These are phyloP conservation scores for Pollimyrus isidori DNA, from an alignment of 2,113 vertebrate species.

Conservation along the genomic window DNA sequence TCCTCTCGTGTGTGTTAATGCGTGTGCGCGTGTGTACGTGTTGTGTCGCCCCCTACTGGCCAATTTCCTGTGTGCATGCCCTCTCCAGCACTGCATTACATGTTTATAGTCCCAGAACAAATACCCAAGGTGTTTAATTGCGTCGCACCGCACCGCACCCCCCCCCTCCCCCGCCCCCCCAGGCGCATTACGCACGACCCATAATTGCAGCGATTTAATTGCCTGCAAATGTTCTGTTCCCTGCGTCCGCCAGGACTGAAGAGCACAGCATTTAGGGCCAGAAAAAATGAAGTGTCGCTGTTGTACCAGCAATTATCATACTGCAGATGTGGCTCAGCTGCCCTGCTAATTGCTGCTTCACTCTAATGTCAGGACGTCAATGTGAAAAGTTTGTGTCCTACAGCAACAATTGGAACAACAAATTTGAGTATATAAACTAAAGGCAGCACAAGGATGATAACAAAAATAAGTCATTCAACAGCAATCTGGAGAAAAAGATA, in stretches of 20 bases:
- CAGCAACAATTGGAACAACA: background rate
- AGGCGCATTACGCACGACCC: conserved; percentile 62
- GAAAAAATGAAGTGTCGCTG: conserved; percentile 64
- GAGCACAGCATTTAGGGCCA: conserved; percentile 67
- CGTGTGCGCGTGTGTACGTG: background rate
- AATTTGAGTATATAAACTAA: background rate
- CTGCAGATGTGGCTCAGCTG: conserved; percentile 48
- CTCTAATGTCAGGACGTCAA: background rate
- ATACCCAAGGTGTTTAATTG: conserved; percentile 37
- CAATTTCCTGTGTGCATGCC: background rate
- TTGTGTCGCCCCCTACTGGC: background rate
- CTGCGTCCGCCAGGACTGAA: conserved; percentile 59
- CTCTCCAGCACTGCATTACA: background rate
- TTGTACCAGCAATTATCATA: conserved; percentile 69
- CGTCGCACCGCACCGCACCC: conserved; percentile 32
- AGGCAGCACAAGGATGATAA: background rate
- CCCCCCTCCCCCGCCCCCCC: conserved; percentile 52
- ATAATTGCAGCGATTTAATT: conserved; percentile 74
- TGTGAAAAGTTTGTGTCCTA: background rate
- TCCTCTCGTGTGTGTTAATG: no score
- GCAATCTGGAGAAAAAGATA: background rate
- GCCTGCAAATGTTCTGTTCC: conserved; percentile 61
- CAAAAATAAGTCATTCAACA: background rate
- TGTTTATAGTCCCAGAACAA: conserved; percentile 48
- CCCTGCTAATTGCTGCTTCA: background rate